Evolutionary conservation across 1,140 invertebrate genomes (phyloP).

Genomic region (Macrocentrus cingulum): DNA sequence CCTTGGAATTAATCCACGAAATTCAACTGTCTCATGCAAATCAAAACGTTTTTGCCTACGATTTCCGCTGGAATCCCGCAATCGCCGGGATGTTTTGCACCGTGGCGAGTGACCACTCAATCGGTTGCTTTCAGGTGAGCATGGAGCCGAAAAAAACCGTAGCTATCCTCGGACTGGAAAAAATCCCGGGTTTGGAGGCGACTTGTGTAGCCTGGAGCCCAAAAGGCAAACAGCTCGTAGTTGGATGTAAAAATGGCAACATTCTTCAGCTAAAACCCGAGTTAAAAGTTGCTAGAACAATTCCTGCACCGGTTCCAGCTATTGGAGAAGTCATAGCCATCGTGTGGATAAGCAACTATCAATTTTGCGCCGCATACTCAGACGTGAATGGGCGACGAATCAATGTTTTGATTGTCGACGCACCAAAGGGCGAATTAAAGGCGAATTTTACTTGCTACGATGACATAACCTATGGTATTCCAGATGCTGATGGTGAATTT

Average conservation of each 20-base stretch:
- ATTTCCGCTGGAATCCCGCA: conserved; percentile 53
- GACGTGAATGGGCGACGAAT: conserved; percentile 44
- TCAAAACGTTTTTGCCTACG: conserved; percentile 33
- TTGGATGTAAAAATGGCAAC: conserved; percentile 66
- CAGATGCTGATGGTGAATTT: conserved; percentile 29
- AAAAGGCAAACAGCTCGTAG: conserved; percentile 75
- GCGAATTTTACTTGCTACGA: conserved; percentile 62
- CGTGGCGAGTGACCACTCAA: conserved; percentile 46
- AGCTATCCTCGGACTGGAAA: conserved; percentile 37
- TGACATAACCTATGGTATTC: conserved; percentile 62
- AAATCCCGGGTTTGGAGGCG: conserved; percentile 39
- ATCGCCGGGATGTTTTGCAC: conserved; percentile 49
- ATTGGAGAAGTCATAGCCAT: conserved; percentile 60
- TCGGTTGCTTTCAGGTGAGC: conserved; percentile 50
- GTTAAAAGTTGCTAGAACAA: conserved; percentile 64
- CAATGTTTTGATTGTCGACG: conserved; percentile 59
- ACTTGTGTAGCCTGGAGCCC: conserved; percentile 71
- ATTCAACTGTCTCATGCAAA: conserved; percentile 38
- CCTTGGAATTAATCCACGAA: conserved; percentile 43
- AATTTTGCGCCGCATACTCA: conserved; percentile 64
- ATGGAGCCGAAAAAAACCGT: conserved; percentile 38
- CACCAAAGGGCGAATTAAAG: conserved; percentile 60
- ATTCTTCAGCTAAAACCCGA: conserved; percentile 70
- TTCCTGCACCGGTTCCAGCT: conserved; percentile 51
- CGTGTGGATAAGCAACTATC: conserved; percentile 66